Base-by-base conservation (phyloP, 2,113 vertebrate species). In the Passer montanus region DNA sequence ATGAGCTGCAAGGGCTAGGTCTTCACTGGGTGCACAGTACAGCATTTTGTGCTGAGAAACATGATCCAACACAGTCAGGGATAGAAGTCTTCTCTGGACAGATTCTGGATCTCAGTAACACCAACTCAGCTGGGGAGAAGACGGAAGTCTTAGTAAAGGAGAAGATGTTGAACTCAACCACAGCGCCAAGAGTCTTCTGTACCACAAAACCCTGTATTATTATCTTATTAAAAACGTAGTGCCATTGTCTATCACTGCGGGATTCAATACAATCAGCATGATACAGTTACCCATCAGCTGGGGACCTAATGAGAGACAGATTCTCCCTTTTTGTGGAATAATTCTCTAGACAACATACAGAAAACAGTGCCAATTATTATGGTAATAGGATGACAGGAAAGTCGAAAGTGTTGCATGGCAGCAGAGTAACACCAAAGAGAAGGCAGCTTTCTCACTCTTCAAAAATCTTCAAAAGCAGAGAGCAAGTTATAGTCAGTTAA, bases 381-480 rank as follows among this genome's bases (percentile, higher is more conserved):
- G 33, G 69, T 64, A 93, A 95, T 35, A 75, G 11, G n/a, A n/a
- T 60, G 88, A 86, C 73, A 90, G 50, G 35, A 11, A 95, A 92
- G 43, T 28, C 83, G 1, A 70, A 95, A 96, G 31, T 53, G 75
- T 21, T 81, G 55, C 37, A 33, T 7, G 50, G 81, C 53, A 94
- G 77, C 35, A 94, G 37, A 63, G 44, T 75, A 50, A 63, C 39
- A 72, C 52, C 81, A 23, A 56, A 77, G 23, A 84, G 55, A 47
- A 93, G 47, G 37, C 47, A 94, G 67, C 16, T 78, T 72, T 88
- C 31, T 26, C 28, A 86, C n/a, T 52, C 60, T 52, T 93, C 78
- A 89, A 68, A 94, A 93, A 66, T 86, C 82, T 59, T 85, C 47
- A 88, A 70, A 81, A 88, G 85, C 46, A 88, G 39, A 67, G 9